Percentiles rank a stretch among this genome's conserved stretches.
Conservation (phyloP, 2,797 vertebrate genomes). For the Carcharodon carcharias region DNA sequence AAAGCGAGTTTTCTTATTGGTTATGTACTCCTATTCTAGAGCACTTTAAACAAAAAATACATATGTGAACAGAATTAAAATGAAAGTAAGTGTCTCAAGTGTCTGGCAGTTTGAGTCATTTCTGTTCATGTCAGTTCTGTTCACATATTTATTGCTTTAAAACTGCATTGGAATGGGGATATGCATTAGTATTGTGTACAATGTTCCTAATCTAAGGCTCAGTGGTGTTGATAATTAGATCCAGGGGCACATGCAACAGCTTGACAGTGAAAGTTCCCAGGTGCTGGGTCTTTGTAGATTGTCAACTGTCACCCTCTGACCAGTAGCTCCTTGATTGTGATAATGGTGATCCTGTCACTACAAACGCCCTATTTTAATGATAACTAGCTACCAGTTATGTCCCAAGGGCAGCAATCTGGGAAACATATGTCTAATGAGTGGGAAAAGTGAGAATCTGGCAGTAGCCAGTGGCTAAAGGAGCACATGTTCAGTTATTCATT, state of each 20-base stretch:
- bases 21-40: background rate
- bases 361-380: constrained; percentile 40
- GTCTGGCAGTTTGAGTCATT: background rate
- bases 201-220: background rate
- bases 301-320: constrained; percentile 41
- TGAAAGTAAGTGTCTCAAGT: background rate
- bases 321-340: constrained; percentile 40
- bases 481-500: constrained; percentile 43
- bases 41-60: background rate
- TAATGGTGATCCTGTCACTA: constrained; percentile 43
- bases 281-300: constrained; percentile 41
- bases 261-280: constrained; percentile 46
- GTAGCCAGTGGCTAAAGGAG: constrained; percentile 48
- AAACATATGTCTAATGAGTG: constrained; percentile 29
- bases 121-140: background rate
- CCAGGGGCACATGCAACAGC: constrained; percentile 42
- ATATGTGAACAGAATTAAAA: background rate
- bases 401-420: background rate
- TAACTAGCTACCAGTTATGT: constrained; percentile 42
- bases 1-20: background rate
- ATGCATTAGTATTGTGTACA: background rate
- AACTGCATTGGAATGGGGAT: background rate
- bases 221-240: constrained; percentile 44
- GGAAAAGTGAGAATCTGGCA: constrained; percentile 34
- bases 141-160: background rate